A percentile compares a stretch with the other conserved stretches of the same genome.
These are phyloP conservation scores for Drosophila dunni DNA, from an alignment of 1,140 invertebrate species.

Conservation along the genomic window DNA sequence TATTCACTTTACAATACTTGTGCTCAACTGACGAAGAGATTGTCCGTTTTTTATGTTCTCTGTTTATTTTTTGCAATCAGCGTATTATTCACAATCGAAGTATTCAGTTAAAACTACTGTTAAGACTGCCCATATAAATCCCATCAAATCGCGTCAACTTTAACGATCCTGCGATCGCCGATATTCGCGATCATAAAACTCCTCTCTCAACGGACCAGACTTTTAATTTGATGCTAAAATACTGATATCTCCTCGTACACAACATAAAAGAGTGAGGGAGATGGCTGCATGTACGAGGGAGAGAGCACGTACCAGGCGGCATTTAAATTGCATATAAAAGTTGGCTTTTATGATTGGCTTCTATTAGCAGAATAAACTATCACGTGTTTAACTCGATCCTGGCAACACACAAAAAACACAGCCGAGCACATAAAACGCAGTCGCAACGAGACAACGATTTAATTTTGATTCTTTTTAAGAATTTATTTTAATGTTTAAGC, in stretches of 20 bases:
- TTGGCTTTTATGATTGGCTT: conserved; percentile 76
- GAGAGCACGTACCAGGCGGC: conserved; percentile 27
- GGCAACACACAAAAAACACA: conserved; percentile 22
- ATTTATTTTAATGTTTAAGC: conserved; percentile 44
- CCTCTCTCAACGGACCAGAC: conserved; percentile 9
- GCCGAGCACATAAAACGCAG: conserved; percentile 9
- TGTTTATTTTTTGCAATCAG: background rate
- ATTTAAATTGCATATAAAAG: conserved; percentile 77
- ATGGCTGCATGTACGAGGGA: background rate
- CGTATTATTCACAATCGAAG: conserved; percentile 51
- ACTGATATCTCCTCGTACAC: conserved; percentile 46
- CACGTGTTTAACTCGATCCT: conserved; percentile 74
- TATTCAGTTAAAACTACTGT: conserved; percentile 65
- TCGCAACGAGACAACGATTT: conserved; percentile 30
- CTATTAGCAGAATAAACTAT: conserved; percentile 81
- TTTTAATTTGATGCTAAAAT: conserved; percentile 79
- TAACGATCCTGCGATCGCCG: conserved; percentile 30
- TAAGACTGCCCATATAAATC: conserved; percentile 51
- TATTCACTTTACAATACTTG: background rate
- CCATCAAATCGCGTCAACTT: conserved; percentile 41
- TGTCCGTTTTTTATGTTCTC: background rate
- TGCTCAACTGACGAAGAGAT: background rate
- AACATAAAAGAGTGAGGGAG: background rate
- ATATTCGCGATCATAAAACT: conserved; percentile 22
- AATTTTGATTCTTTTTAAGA: conserved; percentile 38